Percentiles rank a stretch among this genome's conserved stretches.
phyloP scores from a whole-genome alignment of 1,140 invertebrate species.

The Leptopilina clavipes region DNA sequence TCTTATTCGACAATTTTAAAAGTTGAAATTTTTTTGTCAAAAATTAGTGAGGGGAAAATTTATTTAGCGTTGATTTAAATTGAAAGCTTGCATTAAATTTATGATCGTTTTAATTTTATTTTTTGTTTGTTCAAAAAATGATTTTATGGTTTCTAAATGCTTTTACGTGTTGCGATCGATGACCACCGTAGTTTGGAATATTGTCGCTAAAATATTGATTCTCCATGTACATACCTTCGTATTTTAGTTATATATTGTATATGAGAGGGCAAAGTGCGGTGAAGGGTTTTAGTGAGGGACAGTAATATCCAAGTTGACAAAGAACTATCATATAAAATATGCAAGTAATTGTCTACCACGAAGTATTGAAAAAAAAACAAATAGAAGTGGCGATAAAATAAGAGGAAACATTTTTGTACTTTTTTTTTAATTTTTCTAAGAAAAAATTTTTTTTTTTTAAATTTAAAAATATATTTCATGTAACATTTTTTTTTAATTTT shows the following conservation, averaged over 20 bases:
- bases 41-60: no score
- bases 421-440: no score
- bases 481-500: no score
- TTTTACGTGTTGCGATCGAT: background rate
- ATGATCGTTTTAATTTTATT: background rate
- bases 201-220: slow-evolving; percentile 26
- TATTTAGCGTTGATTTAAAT: no score
- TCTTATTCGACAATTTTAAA: no score
- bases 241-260: background rate
- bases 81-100: no score
- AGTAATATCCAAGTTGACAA: background rate
- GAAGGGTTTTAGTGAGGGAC: background rate
- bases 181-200: background rate
- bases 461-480: no score
- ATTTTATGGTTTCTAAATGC: background rate
- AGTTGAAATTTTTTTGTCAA: background rate
- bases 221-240: background rate
- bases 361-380: background rate
- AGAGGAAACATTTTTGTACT: no score
- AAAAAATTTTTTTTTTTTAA: no score
- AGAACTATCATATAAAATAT: slow-evolving; percentile 10
- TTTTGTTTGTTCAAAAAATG: background rate
- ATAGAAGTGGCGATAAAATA: background rate
- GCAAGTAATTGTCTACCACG: background rate
- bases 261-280: background rate